Evolutionary conservation across 2,797 vertebrate species (phyloP).

Genomic region (Sebastes vulpes): DNA sequence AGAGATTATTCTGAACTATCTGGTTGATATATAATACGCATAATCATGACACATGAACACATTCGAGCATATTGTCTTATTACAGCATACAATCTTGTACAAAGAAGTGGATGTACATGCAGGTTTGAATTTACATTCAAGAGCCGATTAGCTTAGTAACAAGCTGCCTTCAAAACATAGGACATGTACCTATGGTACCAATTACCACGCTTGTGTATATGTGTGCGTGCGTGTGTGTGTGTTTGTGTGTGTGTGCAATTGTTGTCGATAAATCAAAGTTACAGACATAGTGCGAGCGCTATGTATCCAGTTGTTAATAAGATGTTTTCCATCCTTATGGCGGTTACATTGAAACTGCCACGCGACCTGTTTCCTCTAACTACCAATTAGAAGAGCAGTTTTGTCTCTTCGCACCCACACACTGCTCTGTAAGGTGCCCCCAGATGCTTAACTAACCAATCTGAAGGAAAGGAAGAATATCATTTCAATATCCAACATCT

Average conservation of each 20-base stretch:
- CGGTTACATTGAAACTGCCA: slow-evolving; percentile 14
- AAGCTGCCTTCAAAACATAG: not conserved
- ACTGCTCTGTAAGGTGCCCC: slow-evolving; percentile 17
- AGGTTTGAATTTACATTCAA: not conserved
- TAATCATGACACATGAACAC: not conserved
- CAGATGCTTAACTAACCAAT: slow-evolving; percentile 31
- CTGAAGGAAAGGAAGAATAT: slow-evolving; percentile 13
- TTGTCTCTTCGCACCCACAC: slow-evolving; percentile 27
- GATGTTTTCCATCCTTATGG: slow-evolving; percentile 24
- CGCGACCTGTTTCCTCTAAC: slow-evolving; percentile 29
- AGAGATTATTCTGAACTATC: not conserved
- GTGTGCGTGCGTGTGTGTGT: not conserved
- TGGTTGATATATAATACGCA: not conserved
- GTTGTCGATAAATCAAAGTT: slow-evolving; percentile 20
- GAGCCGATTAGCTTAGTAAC: not conserved
- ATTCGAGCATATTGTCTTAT: not conserved
- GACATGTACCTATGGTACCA: not conserved
- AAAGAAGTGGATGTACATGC: not conserved
- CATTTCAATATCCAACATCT: slow-evolving; percentile 34
- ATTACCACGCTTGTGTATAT: not conserved
- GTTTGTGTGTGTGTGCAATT: not conserved
- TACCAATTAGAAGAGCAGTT: slow-evolving; percentile 53
- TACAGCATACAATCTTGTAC: not conserved
- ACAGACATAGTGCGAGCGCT: not conserved
- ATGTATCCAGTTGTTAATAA: slow-evolving; percentile 7